Evolutionary conservation across 1,140 invertebrate species (phyloP).

Genomic region (Xylocopa sonorina): DNA sequence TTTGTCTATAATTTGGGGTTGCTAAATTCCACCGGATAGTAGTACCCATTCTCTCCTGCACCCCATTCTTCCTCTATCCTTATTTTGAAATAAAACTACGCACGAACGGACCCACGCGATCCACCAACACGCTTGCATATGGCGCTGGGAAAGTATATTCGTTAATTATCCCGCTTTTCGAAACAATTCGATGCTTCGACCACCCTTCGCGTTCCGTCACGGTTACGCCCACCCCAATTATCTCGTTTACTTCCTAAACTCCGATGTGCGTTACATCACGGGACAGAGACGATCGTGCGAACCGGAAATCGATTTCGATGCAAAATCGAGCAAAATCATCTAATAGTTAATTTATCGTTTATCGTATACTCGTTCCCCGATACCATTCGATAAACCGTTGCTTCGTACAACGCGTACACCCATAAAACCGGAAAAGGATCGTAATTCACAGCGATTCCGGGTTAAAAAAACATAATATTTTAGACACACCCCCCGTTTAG

Average conservation of each 20-base stretch:
- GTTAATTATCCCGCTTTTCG: conserved; percentile 58
- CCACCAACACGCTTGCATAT: conserved; percentile 38
- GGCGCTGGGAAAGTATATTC: conserved; percentile 57
- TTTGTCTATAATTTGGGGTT: neutral
- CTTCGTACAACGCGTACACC: too few relatives aligned
- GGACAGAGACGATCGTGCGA: conserved; percentile 64
- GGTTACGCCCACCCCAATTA: conserved; percentile 72
- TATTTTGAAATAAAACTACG: neutral
- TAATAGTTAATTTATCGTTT: fast-evolving
- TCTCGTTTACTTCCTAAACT: conserved; percentile 56
- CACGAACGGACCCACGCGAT: neutral
- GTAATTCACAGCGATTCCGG: conserved; percentile 54
- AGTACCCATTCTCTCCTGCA: neutral
- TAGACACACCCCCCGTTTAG: conserved; percentile 62
- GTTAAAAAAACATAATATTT: conserved; percentile 48
- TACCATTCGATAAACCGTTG: too few relatives aligned
- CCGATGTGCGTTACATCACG: conserved; percentile 53
- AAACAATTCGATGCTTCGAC: conserved; percentile 59
- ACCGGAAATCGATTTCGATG: conserved; percentile 46
- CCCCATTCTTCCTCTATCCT: neutral
- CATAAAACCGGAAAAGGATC: conserved; percentile 47
- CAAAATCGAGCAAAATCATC: neutral
- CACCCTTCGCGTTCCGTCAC: conserved; percentile 57
- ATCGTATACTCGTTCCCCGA: too few relatives aligned
- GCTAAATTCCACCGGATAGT: neutral